These are phyloP conservation scores for Dynastes hyllus DNA, from an alignment of 2,888 invertebrate genomes.

Conservation along the genomic window DNA sequence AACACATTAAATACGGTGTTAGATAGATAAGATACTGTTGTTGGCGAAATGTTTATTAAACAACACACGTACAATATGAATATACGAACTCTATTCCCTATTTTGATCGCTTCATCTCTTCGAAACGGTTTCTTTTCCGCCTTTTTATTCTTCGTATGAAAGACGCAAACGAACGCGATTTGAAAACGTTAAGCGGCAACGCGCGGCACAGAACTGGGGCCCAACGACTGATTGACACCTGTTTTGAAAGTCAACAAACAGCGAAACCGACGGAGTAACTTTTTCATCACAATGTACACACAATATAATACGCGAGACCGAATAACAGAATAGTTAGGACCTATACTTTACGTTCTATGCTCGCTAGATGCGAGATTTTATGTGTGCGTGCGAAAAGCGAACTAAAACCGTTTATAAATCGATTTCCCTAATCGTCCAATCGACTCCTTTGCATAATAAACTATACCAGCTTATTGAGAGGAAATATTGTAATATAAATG, in stretches of 20 bases:
- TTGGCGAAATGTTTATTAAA: conserved; percentile 22
- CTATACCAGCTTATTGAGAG: no score
- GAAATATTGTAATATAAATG: no score
- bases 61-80: background rate
- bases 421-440: background rate
- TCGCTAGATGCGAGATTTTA: no score
- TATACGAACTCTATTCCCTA: background rate
- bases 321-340: no score
- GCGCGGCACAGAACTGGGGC: background rate
- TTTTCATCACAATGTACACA: conserved; percentile 20
- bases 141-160: background rate
- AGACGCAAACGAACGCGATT: background rate
- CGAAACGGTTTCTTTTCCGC: no score
- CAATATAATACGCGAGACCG: background rate
- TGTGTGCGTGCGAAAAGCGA: background rate
- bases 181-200: background rate
- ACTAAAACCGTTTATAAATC: background rate
- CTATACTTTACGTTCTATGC: no score
- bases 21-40: conserved; percentile 39
- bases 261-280: conserved; percentile 25
- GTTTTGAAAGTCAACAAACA: conserved; percentile 25
- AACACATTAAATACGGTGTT: conserved; percentile 31
- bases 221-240: conserved; percentile 3
- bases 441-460: background rate
- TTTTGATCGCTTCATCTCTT: background rate